Conservation (phyloP, 2,113 vertebrate species). For the Haliaeetus leucogaster region DNA sequence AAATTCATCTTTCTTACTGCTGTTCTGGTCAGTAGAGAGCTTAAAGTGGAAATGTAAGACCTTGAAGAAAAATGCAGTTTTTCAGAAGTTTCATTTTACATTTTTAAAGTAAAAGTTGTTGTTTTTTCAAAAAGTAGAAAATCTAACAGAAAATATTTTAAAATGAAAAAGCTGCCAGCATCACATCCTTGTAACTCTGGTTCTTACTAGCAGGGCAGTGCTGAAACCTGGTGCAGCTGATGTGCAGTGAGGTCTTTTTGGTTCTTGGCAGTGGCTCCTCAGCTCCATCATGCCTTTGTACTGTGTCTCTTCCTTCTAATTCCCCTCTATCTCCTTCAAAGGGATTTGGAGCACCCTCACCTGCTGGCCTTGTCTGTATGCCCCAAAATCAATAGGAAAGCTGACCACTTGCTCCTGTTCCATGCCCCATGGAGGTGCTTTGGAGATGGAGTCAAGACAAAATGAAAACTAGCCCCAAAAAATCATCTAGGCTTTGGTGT, state of each 20-base stretch:
- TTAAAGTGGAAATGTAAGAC: not conserved
- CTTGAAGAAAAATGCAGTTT: not conserved
- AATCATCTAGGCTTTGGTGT: not conserved
- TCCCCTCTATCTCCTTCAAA: not conserved
- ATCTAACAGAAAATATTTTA: not conserved
- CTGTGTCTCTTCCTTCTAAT: not conserved
- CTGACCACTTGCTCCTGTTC: not conserved
- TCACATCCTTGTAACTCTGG: not conserved
- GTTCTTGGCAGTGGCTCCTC: not conserved
- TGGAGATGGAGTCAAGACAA: not conserved
- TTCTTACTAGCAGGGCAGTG: not conserved
- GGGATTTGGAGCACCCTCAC: not conserved
- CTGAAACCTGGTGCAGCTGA: not conserved
- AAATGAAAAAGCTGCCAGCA: not conserved
- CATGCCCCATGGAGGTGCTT: not conserved
- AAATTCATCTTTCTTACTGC: not conserved
- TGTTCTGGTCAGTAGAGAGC: not conserved
- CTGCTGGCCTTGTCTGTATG: not conserved
- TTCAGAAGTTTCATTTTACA: not conserved
- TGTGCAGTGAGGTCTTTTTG: not conserved
- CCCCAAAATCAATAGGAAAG: not conserved
- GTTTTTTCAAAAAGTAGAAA: not conserved
- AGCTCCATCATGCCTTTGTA: not conserved
- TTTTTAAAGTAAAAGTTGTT: not conserved
- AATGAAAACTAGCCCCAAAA: not conserved